Evolutionary conservation across 2,113 vertebrate species (phyloP).

Genomic region (Eclectus roratus): DNA sequence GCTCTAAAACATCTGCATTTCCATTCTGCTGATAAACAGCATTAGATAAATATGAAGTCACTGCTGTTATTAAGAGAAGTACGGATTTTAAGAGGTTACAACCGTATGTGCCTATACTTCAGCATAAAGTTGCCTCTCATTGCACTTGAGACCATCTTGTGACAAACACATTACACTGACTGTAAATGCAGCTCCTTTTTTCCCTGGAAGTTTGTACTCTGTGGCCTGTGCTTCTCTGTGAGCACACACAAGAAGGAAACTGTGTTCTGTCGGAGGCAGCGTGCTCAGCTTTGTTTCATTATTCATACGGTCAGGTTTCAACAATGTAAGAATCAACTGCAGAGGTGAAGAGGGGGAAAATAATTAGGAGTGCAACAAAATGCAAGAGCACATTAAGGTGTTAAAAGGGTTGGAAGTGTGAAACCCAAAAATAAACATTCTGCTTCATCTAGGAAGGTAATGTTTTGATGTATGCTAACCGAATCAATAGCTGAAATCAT

Average conservation of each 20-base stretch:
- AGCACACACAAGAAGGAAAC: background rate
- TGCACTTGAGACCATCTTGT: background rate
- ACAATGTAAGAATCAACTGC: conserved; percentile 13
- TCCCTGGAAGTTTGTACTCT: background rate
- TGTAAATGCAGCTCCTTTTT: background rate
- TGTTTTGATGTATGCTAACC: conserved; percentile 28
- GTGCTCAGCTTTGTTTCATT: background rate
- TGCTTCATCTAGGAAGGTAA: conserved; percentile 26
- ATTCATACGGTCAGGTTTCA: background rate
- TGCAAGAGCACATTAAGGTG: conserved; percentile 25
- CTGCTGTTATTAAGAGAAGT: background rate
- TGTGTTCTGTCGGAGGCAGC: background rate
- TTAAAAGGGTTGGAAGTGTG: conserved; percentile 59
- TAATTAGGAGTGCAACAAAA: conserved; percentile 51
- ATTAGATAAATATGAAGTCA: background rate
- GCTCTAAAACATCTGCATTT: background rate
- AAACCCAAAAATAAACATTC: conserved; percentile 60
- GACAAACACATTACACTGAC: background rate
- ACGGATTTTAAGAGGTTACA: background rate
- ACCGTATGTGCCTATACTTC: rapidly evolving
- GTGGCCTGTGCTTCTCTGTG: background rate
- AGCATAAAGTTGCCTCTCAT: rapidly evolving
- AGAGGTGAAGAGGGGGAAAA: conserved; percentile 36
- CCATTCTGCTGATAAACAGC: background rate
- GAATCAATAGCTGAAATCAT: conserved; percentile 30